Evolutionary conservation across 2,888 invertebrate genomes (phyloP).

Genomic region (Erebia epiphron): DNA sequence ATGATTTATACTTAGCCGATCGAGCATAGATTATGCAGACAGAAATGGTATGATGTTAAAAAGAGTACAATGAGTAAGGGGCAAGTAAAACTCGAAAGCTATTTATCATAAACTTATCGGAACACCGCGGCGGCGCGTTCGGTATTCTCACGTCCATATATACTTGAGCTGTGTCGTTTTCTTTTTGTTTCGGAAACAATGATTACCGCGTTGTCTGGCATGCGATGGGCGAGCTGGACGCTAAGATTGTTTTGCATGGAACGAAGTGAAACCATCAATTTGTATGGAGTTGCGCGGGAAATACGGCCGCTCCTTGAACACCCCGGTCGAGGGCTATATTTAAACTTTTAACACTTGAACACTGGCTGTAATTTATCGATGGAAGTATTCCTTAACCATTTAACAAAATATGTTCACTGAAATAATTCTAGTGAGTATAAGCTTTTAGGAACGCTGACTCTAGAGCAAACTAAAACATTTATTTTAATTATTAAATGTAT

Average conservation of each 20-base stretch:
- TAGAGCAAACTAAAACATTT: neutral
- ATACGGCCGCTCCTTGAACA: conserved; percentile 26
- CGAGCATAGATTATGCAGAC: conserved; percentile 35
- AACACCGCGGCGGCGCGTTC: conserved; percentile 67
- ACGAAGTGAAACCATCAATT: conserved; percentile 79
- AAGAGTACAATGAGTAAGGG: conserved; percentile 54
- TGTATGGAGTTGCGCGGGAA: conserved; percentile 48
- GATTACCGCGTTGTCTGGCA: conserved; percentile 72
- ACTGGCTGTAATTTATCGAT: conserved; percentile 20
- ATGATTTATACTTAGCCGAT: conserved; percentile 19
- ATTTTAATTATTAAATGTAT: too few species aligned
- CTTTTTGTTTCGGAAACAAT: conserved; percentile 74
- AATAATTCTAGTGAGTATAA: neutral
- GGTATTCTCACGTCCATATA: conserved; percentile 70
- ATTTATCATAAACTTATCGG: conserved; percentile 80
- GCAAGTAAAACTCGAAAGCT: conserved; percentile 72
- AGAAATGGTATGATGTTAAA: conserved; percentile 41
- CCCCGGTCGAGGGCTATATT: conserved; percentile 29
- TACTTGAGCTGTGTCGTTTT: conserved; percentile 70
- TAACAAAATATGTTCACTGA: conserved; percentile 14
- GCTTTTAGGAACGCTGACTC: neutral
- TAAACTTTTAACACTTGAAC: conserved; percentile 30
- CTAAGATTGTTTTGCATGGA: conserved; percentile 76
- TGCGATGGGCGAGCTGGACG: conserved; percentile 71
- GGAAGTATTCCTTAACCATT: neutral